Evolutionary conservation across 2,113 vertebrate genomes (phyloP), one percentile per base, ranked within the genome.

Genomic region (Hystrix cristata): DNA sequence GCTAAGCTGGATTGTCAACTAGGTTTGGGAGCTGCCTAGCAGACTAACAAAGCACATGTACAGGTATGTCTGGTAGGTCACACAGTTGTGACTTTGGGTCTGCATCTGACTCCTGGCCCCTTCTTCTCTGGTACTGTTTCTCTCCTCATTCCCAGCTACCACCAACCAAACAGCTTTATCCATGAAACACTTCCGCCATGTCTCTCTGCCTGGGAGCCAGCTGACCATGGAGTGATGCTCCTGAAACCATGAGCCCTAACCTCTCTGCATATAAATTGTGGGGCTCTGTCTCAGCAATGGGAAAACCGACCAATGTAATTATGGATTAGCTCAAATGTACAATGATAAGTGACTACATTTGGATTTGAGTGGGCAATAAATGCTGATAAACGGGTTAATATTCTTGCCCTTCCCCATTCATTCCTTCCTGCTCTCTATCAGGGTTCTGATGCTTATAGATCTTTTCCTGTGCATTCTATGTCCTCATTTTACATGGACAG

Each of bases 401-500:
- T 0, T 1, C 4, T 74, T 4, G 0, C 21, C 10, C 5, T 7
- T 12, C 19, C 53, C 2, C 0, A 0, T 53, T 21, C 31, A 5
- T 1, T 0, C 23, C 13, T 11, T 19, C 64, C 46, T 14, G 48
- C 13, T 29, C 23, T 29, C 34, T n/a, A 0, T 16, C 43, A 5
- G 83, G n/a, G 23, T 5, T 34, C 18, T 38, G 64, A 23, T 0
- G 8, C 13, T 1, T 2, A 21, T 0, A 5, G 12, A 5, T 0
- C 3, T 5, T 60, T 72, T 60, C 34, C 60, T 6, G 2, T 1
- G 25, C 1, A 38, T 7, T 55, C 16, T n/a, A 31, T 46, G 3
- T 57, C 78, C 43, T 1, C 14, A 78, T 27, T 53, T 53, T 13
- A 29, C 4, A 16, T 7, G 21, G 18, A 51, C 25, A 27, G 74